phyloP scores from a whole-genome alignment of 2,797 vertebrate genomes.

The Xiphophorus birchmanni region DNA sequence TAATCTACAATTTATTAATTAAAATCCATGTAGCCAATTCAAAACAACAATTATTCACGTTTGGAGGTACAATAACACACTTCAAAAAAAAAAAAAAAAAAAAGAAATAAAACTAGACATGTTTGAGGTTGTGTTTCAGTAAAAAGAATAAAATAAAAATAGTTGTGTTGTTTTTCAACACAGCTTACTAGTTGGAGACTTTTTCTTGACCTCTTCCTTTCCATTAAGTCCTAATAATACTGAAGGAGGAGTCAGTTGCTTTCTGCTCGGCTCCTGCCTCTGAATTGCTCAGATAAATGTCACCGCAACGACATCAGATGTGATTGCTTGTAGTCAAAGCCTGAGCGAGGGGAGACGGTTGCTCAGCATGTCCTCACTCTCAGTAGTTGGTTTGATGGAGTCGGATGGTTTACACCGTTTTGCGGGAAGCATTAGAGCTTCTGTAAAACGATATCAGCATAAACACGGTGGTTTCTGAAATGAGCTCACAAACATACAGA shows the following conservation, averaged over 20 bases:
- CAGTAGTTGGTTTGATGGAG: conserved; percentile 26
- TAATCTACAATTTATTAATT: neutral
- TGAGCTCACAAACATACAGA: neutral
- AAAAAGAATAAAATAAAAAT: neutral
- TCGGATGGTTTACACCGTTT: neutral
- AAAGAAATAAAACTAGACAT: neutral
- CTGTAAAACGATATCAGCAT: neutral
- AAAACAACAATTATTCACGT: neutral
- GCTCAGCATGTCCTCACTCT: conserved; percentile 19
- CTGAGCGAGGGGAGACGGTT: conserved; percentile 11
- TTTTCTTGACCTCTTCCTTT: neutral
- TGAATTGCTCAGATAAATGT: conserved; percentile 49
- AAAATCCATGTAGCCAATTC: neutral
- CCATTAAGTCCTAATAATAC: conserved; percentile 61
- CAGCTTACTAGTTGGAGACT: neutral
- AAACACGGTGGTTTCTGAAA: neutral
- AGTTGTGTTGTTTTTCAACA: neutral
- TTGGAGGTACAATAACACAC: neutral
- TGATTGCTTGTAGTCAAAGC: conserved; percentile 43
- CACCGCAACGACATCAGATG: conserved; percentile 35
- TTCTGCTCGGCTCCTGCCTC: conserved; percentile 23
- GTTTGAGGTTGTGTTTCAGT: conserved; percentile 1
- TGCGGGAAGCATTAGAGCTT: neutral
- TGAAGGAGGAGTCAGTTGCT: conserved; percentile 48
- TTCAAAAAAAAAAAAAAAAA: neutral